phyloP scores from a whole-genome alignment of 2,888 invertebrate genomes.

The Candidula unifasciata region DNA sequence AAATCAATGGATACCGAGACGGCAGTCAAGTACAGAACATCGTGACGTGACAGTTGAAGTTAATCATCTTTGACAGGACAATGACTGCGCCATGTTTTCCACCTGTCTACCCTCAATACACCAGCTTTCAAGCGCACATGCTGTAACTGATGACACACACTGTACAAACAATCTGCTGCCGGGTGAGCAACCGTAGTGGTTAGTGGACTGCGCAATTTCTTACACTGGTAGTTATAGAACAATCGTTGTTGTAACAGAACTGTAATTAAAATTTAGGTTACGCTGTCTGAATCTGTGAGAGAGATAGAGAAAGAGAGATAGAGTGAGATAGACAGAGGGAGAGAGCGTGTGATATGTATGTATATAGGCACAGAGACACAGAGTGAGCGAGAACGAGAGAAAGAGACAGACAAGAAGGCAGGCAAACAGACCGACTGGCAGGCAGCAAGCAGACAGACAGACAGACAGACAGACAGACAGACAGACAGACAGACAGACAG shows the following conservation, averaged over 20 bases:
- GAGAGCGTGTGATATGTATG: too few species aligned
- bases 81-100: conserved; percentile 29
- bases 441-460: not conserved
- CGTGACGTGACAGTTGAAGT: not conserved
- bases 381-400: not conserved
- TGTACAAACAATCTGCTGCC: not conserved
- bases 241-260: too few species aligned
- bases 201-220: too few species aligned
- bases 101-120: conserved; percentile 3
- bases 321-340: not conserved
- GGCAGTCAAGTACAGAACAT: not conserved
- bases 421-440: not conserved
- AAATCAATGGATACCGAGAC: not conserved
- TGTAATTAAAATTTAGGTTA: too few species aligned
- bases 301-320: not conserved
- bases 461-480: not conserved
- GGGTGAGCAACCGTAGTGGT: not conserved
- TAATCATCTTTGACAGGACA: conserved; percentile 10
- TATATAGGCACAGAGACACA: not conserved
- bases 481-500: not conserved
- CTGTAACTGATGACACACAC: not conserved
- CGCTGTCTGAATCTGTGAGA: too few species aligned
- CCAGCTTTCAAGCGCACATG: conserved; percentile 7
- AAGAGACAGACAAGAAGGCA: not conserved
- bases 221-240: too few species aligned